A percentile compares a stretch with the other conserved stretches of the same genome.
Evolutionary conservation across 2,113 vertebrate species (phyloP).

Genomic region (Hippoglossus stenolepis): DNA sequence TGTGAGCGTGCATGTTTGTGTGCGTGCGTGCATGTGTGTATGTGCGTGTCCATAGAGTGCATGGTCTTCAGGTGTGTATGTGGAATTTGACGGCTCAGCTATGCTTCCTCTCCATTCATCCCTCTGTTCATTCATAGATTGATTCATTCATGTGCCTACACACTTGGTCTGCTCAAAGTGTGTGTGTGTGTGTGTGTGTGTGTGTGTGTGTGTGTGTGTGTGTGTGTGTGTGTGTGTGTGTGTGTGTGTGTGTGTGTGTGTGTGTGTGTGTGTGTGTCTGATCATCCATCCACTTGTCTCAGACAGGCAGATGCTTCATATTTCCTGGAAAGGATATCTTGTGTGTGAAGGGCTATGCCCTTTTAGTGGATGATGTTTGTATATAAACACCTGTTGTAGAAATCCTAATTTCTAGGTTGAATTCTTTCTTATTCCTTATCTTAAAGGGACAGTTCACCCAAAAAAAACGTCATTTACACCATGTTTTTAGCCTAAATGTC

Average conservation of each 20-base stretch:
- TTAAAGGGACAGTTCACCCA: too few species aligned
- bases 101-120: conserved; percentile 60
- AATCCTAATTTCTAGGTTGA: too few species aligned
- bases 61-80: conserved; percentile 68
- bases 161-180: background rate
- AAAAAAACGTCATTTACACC: too few species aligned
- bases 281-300: conserved; percentile 15
- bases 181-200: conserved; percentile 3
- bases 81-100: conserved; percentile 77
- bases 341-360: conserved; percentile 1
- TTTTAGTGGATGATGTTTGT: background rate
- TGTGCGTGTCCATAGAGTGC: conserved; percentile 10
- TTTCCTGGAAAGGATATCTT: conserved; percentile 25
- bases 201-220: background rate
- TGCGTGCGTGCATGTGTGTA: conserved; percentile 10
- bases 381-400: background rate
- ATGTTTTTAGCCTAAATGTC: too few species aligned
- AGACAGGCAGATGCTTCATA: conserved; percentile 16
- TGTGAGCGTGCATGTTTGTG: background rate
- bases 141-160: conserved; percentile 8
- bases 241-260: conserved; percentile 1
- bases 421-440: too few species aligned
- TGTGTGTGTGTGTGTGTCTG: conserved; percentile 10
- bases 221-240: background rate
- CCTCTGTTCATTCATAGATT: conserved; percentile 39